These are phyloP conservation scores for Sebastes taczanowskii DNA, from an alignment of 2,797 vertebrate species.

Conservation along the genomic window DNA sequence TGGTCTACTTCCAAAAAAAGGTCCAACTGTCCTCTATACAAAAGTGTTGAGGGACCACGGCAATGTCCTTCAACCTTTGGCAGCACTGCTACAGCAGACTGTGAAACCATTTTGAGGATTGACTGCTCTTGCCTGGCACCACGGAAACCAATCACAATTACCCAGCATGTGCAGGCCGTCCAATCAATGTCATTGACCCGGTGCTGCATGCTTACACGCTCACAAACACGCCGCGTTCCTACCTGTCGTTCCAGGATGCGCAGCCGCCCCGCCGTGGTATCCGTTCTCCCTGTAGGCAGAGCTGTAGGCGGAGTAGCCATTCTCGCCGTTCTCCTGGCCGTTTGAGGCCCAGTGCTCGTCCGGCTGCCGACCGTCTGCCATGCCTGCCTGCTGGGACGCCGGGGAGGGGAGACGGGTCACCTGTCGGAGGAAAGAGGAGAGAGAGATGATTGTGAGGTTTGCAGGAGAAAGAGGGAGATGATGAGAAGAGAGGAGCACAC, in stretches of 20 bases:
- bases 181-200: constrained; percentile 20
- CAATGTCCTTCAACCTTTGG: neutral
- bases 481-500: neutral
- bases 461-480: neutral
- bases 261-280: constrained; percentile 86
- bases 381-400: constrained; percentile 69
- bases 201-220: neutral
- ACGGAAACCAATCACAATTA: constrained; percentile 17
- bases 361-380: constrained; percentile 80
- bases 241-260: constrained; percentile 84
- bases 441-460: neutral
- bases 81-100: neutral
- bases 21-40: neutral
- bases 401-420: constrained; percentile 70
- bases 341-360: constrained; percentile 80
- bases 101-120: neutral
- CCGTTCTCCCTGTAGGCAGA: constrained; percentile 89
- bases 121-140: constrained; percentile 13
- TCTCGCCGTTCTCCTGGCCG: constrained; percentile 77
- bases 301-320: constrained; percentile 75
- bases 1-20: neutral
- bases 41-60: neutral
- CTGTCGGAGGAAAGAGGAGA: constrained; percentile 7
- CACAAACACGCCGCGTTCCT: neutral
- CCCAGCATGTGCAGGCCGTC: neutral